phyloP scores from a whole-genome alignment of 2,888 invertebrate genomes.

The Xanthia togata region DNA sequence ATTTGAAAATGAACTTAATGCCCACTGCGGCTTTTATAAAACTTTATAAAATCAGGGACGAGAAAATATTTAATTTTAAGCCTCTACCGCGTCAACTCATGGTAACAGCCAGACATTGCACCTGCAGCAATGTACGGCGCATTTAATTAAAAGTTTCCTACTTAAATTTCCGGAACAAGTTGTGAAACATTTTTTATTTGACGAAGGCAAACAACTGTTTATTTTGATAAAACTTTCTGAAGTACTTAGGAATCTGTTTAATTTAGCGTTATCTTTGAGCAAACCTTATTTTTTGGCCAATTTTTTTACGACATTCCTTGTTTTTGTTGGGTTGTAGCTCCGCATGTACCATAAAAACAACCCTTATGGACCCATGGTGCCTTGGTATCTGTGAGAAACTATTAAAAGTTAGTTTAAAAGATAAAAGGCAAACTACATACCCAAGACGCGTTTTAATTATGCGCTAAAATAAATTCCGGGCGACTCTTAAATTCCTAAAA shows the following conservation, averaged over 20 bases:
- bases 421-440: not conserved
- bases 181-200: conserved; percentile 33
- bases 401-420: conserved; percentile 1
- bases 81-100: not conserved
- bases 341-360: conserved; percentile 13
- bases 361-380: conserved; percentile 15
- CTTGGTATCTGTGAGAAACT: conserved; percentile 44
- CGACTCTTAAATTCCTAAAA: conserved; percentile 15
- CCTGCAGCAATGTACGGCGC: conserved; percentile 24
- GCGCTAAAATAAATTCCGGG: not conserved
- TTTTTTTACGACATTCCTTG: conserved; percentile 1
- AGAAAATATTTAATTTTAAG: conserved; percentile 1
- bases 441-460: not conserved
- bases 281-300: not conserved
- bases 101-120: conserved; percentile 24
- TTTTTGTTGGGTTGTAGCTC: not conserved
- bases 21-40: not conserved
- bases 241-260: conserved; percentile 14
- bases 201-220: conserved; percentile 13
- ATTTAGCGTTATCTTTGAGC: not conserved
- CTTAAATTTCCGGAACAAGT: conserved; percentile 30
- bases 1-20: not conserved
- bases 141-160: conserved; percentile 50
- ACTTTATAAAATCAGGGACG: not conserved
- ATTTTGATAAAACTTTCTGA: conserved; percentile 8